Conservation (phyloP, 2,888 invertebrate species). For the Tachina lurida region DNA sequence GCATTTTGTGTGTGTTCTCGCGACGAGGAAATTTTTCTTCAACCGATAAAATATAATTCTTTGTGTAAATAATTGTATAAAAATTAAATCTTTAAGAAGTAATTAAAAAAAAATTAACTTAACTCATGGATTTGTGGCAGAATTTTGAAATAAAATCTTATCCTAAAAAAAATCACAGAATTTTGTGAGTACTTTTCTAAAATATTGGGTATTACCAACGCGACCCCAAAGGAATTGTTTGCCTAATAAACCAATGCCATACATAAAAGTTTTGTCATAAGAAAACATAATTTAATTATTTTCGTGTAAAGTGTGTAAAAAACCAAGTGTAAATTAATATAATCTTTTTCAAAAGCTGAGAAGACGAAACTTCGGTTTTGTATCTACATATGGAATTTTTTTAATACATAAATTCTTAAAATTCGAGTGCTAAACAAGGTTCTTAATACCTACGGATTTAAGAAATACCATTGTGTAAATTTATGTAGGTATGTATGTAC, state of each 20-base stretch:
- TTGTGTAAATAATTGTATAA: constrained; percentile 81
- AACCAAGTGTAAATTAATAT: constrained; percentile 46
- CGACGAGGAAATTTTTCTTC: constrained; percentile 80
- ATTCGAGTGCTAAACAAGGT: constrained; percentile 11
- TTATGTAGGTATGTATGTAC: constrained; percentile 15
- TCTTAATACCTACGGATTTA: constrained; percentile 16
- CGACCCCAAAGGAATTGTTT: constrained; percentile 45
- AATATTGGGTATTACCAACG: constrained; percentile 38
- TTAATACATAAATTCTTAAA: not conserved
- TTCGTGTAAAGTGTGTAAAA: constrained; percentile 57
- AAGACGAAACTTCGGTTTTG: constrained; percentile 1
- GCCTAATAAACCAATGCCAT: constrained; percentile 30
- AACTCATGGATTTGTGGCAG: constrained; percentile 54
- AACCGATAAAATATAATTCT: constrained; percentile 75
- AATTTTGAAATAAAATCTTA: constrained; percentile 13
- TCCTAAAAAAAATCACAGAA: constrained; percentile 22
- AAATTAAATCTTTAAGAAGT: constrained; percentile 77
- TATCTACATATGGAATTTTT: not conserved
- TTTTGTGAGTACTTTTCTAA: constrained; percentile 57
- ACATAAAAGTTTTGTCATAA: constrained; percentile 46
- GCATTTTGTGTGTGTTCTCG: constrained; percentile 75
- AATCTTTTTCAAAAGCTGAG: constrained; percentile 9
- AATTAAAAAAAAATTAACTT: constrained; percentile 72
- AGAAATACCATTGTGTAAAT: constrained; percentile 36
- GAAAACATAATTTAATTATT: constrained; percentile 58